These are phyloP conservation scores for Augochlora pura DNA, from an alignment of 1,140 invertebrate species.

Conservation along the genomic window DNA sequence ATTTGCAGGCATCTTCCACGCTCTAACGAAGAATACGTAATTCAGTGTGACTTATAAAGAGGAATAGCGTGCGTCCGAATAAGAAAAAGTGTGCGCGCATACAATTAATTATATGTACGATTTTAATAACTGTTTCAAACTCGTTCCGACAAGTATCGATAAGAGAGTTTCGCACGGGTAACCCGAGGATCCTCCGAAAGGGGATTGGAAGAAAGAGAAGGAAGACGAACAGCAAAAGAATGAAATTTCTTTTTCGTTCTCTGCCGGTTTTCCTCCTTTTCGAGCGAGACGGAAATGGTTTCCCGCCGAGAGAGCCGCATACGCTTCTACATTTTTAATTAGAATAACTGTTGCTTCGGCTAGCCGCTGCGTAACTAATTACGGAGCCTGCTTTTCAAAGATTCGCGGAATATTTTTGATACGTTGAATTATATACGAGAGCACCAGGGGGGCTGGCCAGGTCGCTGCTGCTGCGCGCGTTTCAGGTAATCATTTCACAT, in stretches of 20 bases:
- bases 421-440: slow-evolving; percentile 38
- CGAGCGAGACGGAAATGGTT: slow-evolving; percentile 57
- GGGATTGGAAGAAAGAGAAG: slow-evolving; percentile 29
- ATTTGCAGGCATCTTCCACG: slow-evolving; percentile 65
- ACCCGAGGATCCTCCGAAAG: slow-evolving; percentile 52
- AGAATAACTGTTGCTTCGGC: slow-evolving; percentile 30
- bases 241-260: too few relatives aligned
- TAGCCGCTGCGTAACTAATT: slow-evolving; percentile 33
- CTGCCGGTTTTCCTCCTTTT: slow-evolving; percentile 25
- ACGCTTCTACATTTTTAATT: slow-evolving; percentile 42
- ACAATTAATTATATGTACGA: slow-evolving; percentile 52
- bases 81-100: slow-evolving; percentile 23
- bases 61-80: slow-evolving; percentile 30
- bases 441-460: background rate
- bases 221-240: too few relatives aligned
- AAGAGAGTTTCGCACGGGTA: slow-evolving; percentile 53
- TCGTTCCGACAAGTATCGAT: slow-evolving; percentile 60
- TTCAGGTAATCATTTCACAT: slow-evolving; percentile 13
- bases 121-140: slow-evolving; percentile 64
- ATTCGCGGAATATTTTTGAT: slow-evolving; percentile 49
- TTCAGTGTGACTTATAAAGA: slow-evolving; percentile 71
- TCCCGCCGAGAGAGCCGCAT: slow-evolving; percentile 15
- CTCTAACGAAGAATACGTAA: slow-evolving; percentile 72
- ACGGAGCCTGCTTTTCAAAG: slow-evolving; percentile 38
- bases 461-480: background rate